Percentiles rank a stretch among this genome's conserved stretches.
Conservation (phyloP, 2,888 invertebrate genomes). For the Limnephilus lunatus region DNA sequence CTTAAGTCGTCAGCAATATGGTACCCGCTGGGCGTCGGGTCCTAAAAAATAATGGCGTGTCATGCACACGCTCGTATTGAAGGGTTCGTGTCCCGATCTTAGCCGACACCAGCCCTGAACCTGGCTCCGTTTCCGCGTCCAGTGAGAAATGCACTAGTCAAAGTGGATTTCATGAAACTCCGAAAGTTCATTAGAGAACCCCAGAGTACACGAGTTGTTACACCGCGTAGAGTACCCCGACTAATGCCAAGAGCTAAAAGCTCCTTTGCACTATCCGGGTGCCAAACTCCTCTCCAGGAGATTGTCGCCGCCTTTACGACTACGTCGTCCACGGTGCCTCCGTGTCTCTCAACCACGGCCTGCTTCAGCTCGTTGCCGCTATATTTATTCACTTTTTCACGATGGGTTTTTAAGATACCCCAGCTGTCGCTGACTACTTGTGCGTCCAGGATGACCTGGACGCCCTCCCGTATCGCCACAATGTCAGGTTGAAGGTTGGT, state of each 20-base stretch:
- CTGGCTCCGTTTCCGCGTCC: no score
- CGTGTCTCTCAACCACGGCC: constrained; percentile 71
- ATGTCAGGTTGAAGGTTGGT: background rate
- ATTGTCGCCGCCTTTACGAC: constrained; percentile 69
- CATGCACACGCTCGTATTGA: no score
- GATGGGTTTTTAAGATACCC: no score
- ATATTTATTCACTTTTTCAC: no score
- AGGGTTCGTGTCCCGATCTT: no score
- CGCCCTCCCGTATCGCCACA: background rate
- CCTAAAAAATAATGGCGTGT: no score
- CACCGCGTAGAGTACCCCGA: constrained; percentile 73
- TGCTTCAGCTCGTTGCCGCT: background rate
- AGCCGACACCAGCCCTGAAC: no score
- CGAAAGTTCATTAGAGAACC: background rate
- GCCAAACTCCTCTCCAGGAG: constrained; percentile 67
- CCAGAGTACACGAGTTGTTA: background rate
- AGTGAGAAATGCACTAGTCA: no score
- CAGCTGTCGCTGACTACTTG: no score
- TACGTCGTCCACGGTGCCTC: constrained; percentile 37
- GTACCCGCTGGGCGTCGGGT: no score
- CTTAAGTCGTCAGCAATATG: no score
- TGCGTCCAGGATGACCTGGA: background rate
- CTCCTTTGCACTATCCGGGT: constrained; percentile 58
- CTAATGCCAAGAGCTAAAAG: constrained; percentile 70
- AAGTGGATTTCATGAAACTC: background rate